A percentile compares a stretch with the other conserved stretches of the same genome.
Evolutionary conservation across 2,113 vertebrate genomes (phyloP).

Genomic region (Empidonax alnorum): DNA sequence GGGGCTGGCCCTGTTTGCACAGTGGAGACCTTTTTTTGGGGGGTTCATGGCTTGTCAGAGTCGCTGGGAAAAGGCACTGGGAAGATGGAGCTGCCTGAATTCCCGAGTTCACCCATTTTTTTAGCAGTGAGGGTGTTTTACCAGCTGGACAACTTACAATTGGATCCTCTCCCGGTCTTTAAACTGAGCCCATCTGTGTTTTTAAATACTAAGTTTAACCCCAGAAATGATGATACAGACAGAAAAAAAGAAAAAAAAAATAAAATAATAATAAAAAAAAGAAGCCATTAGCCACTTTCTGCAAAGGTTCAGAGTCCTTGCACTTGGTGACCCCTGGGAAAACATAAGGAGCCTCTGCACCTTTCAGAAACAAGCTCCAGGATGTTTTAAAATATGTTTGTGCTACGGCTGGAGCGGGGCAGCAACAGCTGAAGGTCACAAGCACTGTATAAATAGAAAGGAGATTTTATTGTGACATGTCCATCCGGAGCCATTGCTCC

Average conservation of each 20-base stretch:
- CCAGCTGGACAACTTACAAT: constrained; percentile 60
- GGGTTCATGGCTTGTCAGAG: not conserved
- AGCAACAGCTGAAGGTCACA: constrained; percentile 57
- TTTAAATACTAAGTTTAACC: constrained; percentile 51
- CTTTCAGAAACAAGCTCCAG: constrained; percentile 7
- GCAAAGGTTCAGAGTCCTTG: not conserved
- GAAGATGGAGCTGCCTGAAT: constrained; percentile 14
- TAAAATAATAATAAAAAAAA: not conserved
- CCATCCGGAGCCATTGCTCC: constrained; percentile 39
- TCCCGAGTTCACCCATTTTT: constrained; percentile 38
- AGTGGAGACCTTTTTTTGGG: not conserved
- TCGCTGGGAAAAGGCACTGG: constrained; percentile 14
- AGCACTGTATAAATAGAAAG: constrained; percentile 27
- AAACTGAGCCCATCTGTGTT: constrained; percentile 64
- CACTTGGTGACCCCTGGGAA: not conserved
- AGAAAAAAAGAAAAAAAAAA: not conserved
- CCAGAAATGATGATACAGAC: constrained; percentile 1
- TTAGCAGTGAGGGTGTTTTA: constrained; percentile 51
- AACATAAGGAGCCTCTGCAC: not conserved
- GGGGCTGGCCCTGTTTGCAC: accelerated
- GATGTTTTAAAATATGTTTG: not conserved
- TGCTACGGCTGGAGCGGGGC: not conserved
- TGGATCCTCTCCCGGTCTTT: constrained; percentile 65
- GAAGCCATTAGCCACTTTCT: not conserved
- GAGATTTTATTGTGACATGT: constrained; percentile 39